Evolutionary conservation across 2,888 invertebrate species (phyloP), one percentile per base, ranked within the genome.

Genomic region (Geophilus truncorum): DNA sequence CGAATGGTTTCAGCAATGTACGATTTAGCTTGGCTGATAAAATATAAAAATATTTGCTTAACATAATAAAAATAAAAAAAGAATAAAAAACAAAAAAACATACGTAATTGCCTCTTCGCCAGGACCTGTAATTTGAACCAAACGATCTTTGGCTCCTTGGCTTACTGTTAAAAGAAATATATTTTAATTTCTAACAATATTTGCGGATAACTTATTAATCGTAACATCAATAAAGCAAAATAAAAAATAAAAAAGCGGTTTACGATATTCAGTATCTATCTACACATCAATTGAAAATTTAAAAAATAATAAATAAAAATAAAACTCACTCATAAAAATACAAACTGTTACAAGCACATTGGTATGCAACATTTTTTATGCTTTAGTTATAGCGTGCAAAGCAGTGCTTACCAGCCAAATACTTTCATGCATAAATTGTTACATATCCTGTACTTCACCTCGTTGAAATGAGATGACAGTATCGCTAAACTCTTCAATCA

Each of bases 391-490:
- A 51, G 6, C 51, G 10, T 28, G 75, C 25, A 21, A 75, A 75
- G 75, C 75, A 23, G 30, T 75, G 75, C 75, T 28, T 21, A 28
- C 30, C 75, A 75, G 75, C 75, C 28, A 25, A 79, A 79, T 25
- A 30, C 7, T 77, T 25, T 70, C 80, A 36, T 45, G 23, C 36
- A 15, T 9, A 30, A 51, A 28, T 62, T 45, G 25, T 12, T 45
- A 23, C 51, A 75, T 78, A 25, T 30, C 34, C 32, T 30, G 6
- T 25, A 78, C 78, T 82, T 92, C 95, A 96, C 96, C 96, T 96
- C 96, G 93, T 92, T 97, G 97, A 92, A 97, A 97, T 89, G 97
- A 97, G 90, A 97, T 97, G 89, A 97, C 95, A 88, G 97, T 97
- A 90, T 96, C 96, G 90, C 96, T 96, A 90, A 97, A 92, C 90